phyloP scores from a whole-genome alignment of 2,797 vertebrate genomes.

The Xyrichtys novacula region DNA sequence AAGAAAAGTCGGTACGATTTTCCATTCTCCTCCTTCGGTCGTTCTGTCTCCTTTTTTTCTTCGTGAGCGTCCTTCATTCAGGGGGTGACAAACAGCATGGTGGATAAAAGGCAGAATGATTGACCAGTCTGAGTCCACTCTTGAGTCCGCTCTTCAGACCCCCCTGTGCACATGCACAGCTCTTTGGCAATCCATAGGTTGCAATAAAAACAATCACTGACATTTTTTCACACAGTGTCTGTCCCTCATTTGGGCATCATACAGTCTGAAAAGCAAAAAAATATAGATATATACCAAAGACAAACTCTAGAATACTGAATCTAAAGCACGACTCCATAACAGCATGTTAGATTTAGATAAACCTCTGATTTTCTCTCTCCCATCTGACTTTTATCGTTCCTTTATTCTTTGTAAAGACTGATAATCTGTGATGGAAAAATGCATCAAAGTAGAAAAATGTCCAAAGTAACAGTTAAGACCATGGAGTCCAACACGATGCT shows the following conservation, averaged over 20 bases:
- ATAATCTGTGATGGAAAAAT: slow-evolving; percentile 76
- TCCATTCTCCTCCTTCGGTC: slow-evolving; percentile 54
- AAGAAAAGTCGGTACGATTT: slow-evolving; percentile 82
- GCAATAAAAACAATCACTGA: slow-evolving; percentile 88
- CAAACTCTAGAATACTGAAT: slow-evolving; percentile 84
- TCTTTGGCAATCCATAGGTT: slow-evolving; percentile 99
- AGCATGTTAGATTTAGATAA: slow-evolving; percentile 82
- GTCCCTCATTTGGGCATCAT: slow-evolving; percentile 77
- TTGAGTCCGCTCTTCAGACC: slow-evolving; percentile 66
- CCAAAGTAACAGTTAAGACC: slow-evolving; percentile 81
- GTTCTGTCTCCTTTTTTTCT: slow-evolving; percentile 34
- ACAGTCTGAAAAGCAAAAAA: slow-evolving; percentile 82
- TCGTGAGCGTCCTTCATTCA: slow-evolving; percentile 62
- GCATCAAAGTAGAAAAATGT: slow-evolving; percentile 76
- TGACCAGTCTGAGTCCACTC: slow-evolving; percentile 37
- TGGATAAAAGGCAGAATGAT: slow-evolving; percentile 41
- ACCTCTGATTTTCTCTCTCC: slow-evolving; percentile 72
- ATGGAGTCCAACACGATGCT: slow-evolving; percentile 81
- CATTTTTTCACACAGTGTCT: slow-evolving; percentile 80
- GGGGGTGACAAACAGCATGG: slow-evolving; percentile 38
- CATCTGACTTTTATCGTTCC: slow-evolving; percentile 62
- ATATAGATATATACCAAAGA: slow-evolving; percentile 81
- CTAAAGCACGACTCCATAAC: slow-evolving; percentile 83
- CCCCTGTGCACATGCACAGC: slow-evolving; percentile 74
- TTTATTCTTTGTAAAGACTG: slow-evolving; percentile 65